phyloP scores from a whole-genome alignment of 1,140 invertebrate species.

The Aphaenogaster floridana region DNA sequence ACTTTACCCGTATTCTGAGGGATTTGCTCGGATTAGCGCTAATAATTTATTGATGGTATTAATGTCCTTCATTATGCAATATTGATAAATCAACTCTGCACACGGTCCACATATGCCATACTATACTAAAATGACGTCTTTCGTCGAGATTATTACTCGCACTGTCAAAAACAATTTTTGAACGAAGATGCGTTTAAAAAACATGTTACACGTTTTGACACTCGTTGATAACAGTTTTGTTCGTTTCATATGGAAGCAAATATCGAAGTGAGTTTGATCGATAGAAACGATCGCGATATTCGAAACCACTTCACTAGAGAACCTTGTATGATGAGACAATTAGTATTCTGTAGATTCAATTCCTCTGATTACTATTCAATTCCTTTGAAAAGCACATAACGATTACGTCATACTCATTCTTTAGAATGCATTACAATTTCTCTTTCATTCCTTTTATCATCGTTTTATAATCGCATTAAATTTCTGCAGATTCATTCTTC shows the following conservation, averaged over 20 bases:
- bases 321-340: slow-evolving; percentile 16
- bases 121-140: slow-evolving; percentile 34
- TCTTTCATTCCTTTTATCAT: slow-evolving; percentile 22
- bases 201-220: slow-evolving; percentile 55
- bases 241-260: not conserved
- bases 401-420: slow-evolving; percentile 11
- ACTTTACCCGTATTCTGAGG: not conserved
- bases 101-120: not conserved
- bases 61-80: slow-evolving; percentile 26
- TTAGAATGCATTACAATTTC: not conserved
- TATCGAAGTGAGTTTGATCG: slow-evolving; percentile 31
- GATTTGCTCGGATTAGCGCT: not conserved
- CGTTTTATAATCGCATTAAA: slow-evolving; percentile 1
- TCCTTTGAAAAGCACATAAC: not conserved
- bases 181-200: slow-evolving; percentile 29
- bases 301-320: slow-evolving; percentile 24
- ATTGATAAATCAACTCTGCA: slow-evolving; percentile 43
- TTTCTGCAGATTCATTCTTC: slow-evolving; percentile 7
- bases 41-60: slow-evolving; percentile 35
- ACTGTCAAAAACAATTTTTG: slow-evolving; percentile 4
- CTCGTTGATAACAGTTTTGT: slow-evolving; percentile 33
- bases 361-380: not conserved
- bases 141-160: slow-evolving; percentile 46
- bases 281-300: slow-evolving; percentile 26
- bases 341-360: slow-evolving; percentile 21